Conservation (phyloP, 1,140 invertebrate species). For the Agrilus planipennis region DNA sequence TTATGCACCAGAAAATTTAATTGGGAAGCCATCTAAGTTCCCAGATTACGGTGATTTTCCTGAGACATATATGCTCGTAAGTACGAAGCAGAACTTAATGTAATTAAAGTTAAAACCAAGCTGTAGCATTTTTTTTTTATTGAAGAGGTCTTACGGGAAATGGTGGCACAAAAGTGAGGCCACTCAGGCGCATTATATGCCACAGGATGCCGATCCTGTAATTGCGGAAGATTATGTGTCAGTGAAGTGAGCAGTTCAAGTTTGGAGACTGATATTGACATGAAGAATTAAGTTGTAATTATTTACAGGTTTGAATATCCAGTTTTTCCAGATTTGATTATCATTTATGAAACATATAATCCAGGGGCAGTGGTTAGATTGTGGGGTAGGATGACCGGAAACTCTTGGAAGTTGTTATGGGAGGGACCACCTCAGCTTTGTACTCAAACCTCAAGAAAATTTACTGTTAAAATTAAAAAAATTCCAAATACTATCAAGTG, state of each 20-base stretch:
- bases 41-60: slow-evolving; percentile 83
- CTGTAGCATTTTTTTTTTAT: slow-evolving; percentile 15
- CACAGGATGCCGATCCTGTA: slow-evolving; percentile 53
- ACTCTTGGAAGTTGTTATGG: slow-evolving; percentile 65
- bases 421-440: slow-evolving; percentile 53
- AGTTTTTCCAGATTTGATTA: slow-evolving; percentile 64
- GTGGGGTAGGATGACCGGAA: slow-evolving; percentile 48
- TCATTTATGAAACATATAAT: slow-evolving; percentile 82
- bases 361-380: slow-evolving; percentile 76
- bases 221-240: slow-evolving; percentile 78
- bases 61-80: slow-evolving; percentile 78
- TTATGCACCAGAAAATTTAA: slow-evolving; percentile 75
- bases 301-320: slow-evolving; percentile 56
- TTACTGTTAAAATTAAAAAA: slow-evolving; percentile 56
- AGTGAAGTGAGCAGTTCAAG: slow-evolving; percentile 30
- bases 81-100: slow-evolving; percentile 4
- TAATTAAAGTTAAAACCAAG: slow-evolving; percentile 6
- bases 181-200: slow-evolving; percentile 54
- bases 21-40: slow-evolving; percentile 70
- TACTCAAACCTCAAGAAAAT: slow-evolving; percentile 54
- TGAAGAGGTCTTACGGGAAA: slow-evolving; percentile 74
- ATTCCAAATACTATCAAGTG: slow-evolving; percentile 53
- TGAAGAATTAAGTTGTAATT: too few relatives aligned
- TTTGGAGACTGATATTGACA: slow-evolving; percentile 4
- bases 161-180: slow-evolving; percentile 80